Evolutionary conservation across 2,113 vertebrate species (phyloP), one percentile per base, ranked within the genome.

Genomic region (Atrichornis clamosus): DNA sequence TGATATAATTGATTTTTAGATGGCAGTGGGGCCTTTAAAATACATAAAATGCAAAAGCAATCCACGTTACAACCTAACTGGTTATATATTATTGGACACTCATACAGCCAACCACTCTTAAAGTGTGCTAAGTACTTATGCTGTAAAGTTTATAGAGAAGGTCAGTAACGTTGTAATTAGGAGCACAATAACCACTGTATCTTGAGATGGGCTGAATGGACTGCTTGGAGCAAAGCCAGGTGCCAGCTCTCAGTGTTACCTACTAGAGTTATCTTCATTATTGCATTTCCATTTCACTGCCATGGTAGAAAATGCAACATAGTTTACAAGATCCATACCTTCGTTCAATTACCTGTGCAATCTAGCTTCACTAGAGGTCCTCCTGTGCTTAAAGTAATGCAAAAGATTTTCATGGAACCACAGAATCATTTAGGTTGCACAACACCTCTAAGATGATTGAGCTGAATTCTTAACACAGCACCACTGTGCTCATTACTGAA

Each of bases 111-210:
- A 39, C 27, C 64, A 79, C 73, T 96, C 87, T 91, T 93, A 97
- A 95, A 96, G 82, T 75, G 16, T 42, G 21, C 2, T 21, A 76
- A 74, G 15, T 37, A 86, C 79, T 84, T 89, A 87, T 2, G 18
- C 41, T 88, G 53, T 76, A 86, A 96, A 94, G 86, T 93, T 94
- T 90, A 75, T 89, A 85, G 79, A 87, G 75, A 50, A 92, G 42
- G 87, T 96, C 81, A 89, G 47, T 97, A 84, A 94, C 93, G n/a
- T 74, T 93, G 14, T 79, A 64, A 97, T 44, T 74, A 87, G 95
- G 94, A 96, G 49, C 56, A 79, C 53, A 94, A 22, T 59, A 96
- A 91, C 65, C 76, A 79, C 37, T 75, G 44, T 85, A 59, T 76
- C 88, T 92, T 92, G 56, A 73, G 53, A 39, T 67, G 63, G 75